Conservation (phyloP, 1,140 invertebrate genomes). For the Pogonomyrmex barbatus region DNA sequence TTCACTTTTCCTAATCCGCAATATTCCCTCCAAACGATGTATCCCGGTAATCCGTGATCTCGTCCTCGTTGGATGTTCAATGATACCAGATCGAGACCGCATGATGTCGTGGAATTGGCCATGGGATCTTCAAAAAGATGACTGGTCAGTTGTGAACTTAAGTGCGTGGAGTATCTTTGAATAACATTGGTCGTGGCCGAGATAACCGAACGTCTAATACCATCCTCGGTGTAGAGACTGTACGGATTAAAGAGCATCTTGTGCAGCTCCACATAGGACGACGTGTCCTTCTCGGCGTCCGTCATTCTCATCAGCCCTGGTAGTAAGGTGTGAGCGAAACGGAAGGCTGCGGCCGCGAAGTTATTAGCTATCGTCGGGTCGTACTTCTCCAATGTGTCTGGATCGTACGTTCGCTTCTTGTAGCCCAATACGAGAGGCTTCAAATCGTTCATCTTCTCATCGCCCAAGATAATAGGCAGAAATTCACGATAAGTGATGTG, state of each 20-base stretch:
- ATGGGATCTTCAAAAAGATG: constrained; percentile 90
- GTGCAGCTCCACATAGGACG: constrained; percentile 91
- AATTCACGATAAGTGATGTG: constrained; percentile 96
- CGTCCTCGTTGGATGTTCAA: constrained; percentile 95
- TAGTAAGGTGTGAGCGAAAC: constrained; percentile 96
- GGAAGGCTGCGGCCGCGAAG: constrained; percentile 96
- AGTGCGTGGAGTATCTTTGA: constrained; percentile 87
- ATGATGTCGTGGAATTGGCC: constrained; percentile 81
- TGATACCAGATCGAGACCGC: constrained; percentile 94
- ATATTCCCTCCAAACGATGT: constrained; percentile 91
- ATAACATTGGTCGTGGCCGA: constrained; percentile 90
- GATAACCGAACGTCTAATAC: constrained; percentile 88
- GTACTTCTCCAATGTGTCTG: constrained; percentile 86
- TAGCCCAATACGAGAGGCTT: constrained; percentile 87
- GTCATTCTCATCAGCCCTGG: constrained; percentile 90
- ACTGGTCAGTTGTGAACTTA: constrained; percentile 88
- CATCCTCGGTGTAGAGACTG: constrained; percentile 88
- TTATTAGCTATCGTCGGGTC: constrained; percentile 95
- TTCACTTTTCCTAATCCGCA: constrained; percentile 90
- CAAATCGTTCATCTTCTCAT: constrained; percentile 87
- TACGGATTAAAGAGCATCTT: constrained; percentile 95
- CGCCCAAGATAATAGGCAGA: constrained; percentile 92
- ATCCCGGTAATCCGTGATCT: constrained; percentile 95
- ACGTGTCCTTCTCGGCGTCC: constrained; percentile 87
- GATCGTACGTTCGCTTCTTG: constrained; percentile 87